Conservation (phyloP, 2,113 vertebrate genomes). For the Petaurus breviceps region DNA sequence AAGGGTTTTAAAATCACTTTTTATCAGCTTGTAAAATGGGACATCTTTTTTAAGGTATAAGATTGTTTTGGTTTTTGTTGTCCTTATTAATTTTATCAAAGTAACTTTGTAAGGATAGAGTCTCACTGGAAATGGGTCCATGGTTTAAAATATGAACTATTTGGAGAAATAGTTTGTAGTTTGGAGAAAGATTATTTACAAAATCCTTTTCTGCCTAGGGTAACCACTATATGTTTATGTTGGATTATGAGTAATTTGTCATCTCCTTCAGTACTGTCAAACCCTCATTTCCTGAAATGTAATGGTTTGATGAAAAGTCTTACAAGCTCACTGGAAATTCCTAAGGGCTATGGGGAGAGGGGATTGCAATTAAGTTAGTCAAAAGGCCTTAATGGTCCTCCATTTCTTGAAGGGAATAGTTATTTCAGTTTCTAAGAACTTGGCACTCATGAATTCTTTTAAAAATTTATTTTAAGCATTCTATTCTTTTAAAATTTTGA, state of each 20-base stretch:
- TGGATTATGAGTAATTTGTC: background rate
- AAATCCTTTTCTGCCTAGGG: conserved; percentile 5
- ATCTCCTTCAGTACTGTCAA: background rate
- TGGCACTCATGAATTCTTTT: background rate
- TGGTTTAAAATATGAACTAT: background rate
- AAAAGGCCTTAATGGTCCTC: background rate
- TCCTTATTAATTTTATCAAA: background rate
- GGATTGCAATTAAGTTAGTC: background rate
- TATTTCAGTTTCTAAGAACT: background rate
- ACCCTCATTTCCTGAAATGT: background rate
- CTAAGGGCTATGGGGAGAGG: background rate
- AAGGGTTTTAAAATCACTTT: background rate
- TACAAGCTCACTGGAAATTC: background rate
- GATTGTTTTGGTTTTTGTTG: background rate
- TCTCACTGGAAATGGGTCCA: background rate
- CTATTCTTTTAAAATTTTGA: background rate
- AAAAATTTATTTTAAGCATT: background rate
- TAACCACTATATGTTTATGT: background rate
- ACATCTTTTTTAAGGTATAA: background rate
- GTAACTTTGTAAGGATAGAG: background rate
- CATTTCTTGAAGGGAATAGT: background rate
- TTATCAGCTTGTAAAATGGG: background rate
- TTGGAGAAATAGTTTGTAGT: background rate
- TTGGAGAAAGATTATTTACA: conserved; percentile 1
- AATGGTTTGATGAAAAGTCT: conserved; percentile 3